A percentile compares a stretch with the other conserved stretches of the same genome.
Evolutionary conservation across 2,113 vertebrate species (phyloP).

Genomic region (Peromyscus leucopus): DNA sequence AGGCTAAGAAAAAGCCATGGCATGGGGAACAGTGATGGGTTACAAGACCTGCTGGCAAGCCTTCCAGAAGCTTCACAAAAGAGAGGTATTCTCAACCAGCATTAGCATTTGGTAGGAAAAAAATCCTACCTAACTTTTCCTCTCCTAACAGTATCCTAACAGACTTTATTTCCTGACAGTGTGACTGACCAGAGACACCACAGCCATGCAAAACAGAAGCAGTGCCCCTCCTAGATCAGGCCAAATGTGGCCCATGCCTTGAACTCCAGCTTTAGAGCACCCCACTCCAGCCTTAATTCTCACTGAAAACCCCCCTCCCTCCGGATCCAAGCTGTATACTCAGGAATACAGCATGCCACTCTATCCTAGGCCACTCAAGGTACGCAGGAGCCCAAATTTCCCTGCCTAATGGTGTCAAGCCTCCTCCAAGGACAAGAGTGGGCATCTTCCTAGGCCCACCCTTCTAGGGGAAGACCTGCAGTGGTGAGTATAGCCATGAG

Average conservation of each 20-base stretch:
- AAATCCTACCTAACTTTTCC: not conserved
- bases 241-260: not conserved
- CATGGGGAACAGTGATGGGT: not conserved
- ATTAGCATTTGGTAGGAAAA: not conserved
- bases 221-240: no score
- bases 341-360: not conserved
- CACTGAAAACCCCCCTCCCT: accelerated
- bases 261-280: not conserved
- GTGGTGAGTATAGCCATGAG: not conserved
- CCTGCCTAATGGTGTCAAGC: not conserved
- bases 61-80: not conserved
- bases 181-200: not conserved
- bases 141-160: no score
- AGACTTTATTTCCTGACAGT: no score
- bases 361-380: not conserved
- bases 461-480: not conserved
- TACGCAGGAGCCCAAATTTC: not conserved
- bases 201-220: not conserved
- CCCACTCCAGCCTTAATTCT: not conserved
- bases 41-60: not conserved
- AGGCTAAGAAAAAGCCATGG: not conserved
- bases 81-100: not conserved
- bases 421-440: not conserved
- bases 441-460: not conserved
- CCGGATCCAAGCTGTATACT: not conserved